phyloP scores from a whole-genome alignment of 1,140 invertebrate species.

The Drosophila bocqueti region DNA sequence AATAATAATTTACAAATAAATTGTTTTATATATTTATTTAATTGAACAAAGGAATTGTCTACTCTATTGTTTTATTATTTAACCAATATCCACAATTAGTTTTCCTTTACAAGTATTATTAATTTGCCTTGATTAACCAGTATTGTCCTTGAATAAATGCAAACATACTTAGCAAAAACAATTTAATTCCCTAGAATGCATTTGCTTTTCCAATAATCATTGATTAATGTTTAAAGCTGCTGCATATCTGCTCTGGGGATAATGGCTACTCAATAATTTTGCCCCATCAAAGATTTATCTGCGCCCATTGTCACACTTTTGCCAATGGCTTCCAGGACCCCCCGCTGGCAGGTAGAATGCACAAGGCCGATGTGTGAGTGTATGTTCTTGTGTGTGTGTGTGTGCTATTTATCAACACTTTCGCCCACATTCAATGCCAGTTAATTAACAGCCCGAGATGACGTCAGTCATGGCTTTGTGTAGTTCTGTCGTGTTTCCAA shows the following conservation, averaged over 20 bases:
- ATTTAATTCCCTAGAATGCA: not conserved
- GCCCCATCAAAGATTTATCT: slow-evolving; percentile 12
- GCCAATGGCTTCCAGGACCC: slow-evolving; percentile 45
- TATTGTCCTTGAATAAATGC: not conserved
- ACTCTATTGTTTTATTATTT: not conserved
- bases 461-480: slow-evolving; percentile 49
- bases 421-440: slow-evolving; percentile 40
- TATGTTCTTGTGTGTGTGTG: slow-evolving; percentile 2
- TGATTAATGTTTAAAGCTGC: not conserved
- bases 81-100: not conserved
- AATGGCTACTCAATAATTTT: slow-evolving; percentile 2
- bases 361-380: not conserved
- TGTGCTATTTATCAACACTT: slow-evolving; percentile 53
- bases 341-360: slow-evolving; percentile 56
- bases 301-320: slow-evolving; percentile 47
- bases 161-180: not conserved
- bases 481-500: slow-evolving; percentile 26
- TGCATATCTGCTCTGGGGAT: not conserved
- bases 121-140: not conserved
- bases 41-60: not conserved
- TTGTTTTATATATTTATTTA: not conserved
- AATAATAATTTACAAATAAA: not conserved
- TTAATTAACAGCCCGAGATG: slow-evolving; percentile 63
- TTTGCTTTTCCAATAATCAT: not conserved
- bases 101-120: not conserved